Evolutionary conservation across 2,113 vertebrate species (phyloP).

Genomic region (Mus spicilegus): DNA sequence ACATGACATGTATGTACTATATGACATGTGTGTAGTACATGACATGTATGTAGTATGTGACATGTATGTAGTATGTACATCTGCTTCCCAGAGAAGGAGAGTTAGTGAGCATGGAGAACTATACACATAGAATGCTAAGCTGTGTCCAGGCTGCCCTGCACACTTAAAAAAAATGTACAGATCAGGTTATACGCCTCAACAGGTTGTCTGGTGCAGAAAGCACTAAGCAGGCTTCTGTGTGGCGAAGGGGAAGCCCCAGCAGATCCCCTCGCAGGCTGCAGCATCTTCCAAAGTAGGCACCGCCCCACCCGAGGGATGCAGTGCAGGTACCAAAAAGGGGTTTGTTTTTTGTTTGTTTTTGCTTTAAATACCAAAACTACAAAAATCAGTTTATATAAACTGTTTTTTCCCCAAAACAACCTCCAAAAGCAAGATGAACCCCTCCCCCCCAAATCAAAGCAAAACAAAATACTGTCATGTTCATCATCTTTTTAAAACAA

Average conservation of each 20-base stretch:
- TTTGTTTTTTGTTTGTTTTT: not conserved
- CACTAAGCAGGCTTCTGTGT: conserved; percentile 66
- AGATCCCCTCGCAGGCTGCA: conserved; percentile 75
- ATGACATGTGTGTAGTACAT: conserved; percentile 25
- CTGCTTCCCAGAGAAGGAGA: conserved; percentile 73
- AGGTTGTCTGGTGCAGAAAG: conserved; percentile 72
- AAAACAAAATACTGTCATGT: conserved; percentile 79
- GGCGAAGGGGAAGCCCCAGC: not conserved
- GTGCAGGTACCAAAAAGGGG: conserved; percentile 81
- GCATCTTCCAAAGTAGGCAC: conserved; percentile 55
- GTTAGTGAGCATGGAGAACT: conserved; percentile 62
- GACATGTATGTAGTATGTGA: conserved; percentile 46
- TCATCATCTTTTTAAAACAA: conserved; percentile 75
- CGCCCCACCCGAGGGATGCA: conserved; percentile 59
- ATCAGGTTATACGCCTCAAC: conserved; percentile 70
- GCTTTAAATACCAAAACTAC: conserved; percentile 90
- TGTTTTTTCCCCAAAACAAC: conserved; percentile 76
- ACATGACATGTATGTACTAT: conserved; percentile 62
- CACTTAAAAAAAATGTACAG: conserved; percentile 78
- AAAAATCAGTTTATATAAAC: conserved; percentile 90
- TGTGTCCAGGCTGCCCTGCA: conserved; percentile 68
- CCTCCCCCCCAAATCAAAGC: conserved; percentile 63
- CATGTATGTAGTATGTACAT: conserved; percentile 76
- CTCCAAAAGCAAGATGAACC: conserved; percentile 71
- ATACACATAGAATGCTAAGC: conserved; percentile 64